Percentiles rank a stretch among this genome's conserved stretches.
These are phyloP conservation scores for Drosophila bifasciata DNA, from an alignment of 1,140 invertebrate genomes.

Conservation along the genomic window DNA sequence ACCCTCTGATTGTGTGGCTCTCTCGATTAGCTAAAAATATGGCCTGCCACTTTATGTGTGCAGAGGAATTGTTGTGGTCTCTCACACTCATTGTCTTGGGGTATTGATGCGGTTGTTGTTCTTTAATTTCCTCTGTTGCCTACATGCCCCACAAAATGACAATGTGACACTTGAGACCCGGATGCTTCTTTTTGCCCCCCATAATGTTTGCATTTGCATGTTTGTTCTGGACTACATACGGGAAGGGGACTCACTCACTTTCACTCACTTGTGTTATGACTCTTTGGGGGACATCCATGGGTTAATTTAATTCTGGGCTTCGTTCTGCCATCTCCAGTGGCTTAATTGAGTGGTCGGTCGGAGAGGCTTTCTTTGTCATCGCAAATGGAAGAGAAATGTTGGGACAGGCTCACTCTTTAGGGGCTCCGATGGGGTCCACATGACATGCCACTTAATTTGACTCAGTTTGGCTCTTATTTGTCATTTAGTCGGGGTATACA, in stretches of 20 bases:
- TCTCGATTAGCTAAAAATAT: constrained; percentile 40
- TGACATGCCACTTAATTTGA: constrained; percentile 46
- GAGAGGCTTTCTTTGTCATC: constrained; percentile 33
- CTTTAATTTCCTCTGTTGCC: constrained; percentile 59
- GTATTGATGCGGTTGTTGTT: constrained; percentile 74
- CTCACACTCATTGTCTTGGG: constrained; percentile 16
- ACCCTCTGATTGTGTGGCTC: constrained; percentile 1
- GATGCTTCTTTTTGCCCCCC: constrained; percentile 9
- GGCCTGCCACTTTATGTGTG: constrained; percentile 47
- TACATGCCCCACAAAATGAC: constrained; percentile 36
- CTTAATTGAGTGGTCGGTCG: constrained; percentile 71
- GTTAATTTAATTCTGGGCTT: constrained; percentile 77
- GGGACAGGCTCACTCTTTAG: constrained; percentile 16
- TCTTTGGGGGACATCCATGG: constrained; percentile 62
- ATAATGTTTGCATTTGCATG: constrained; percentile 67
- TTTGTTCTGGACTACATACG: constrained; percentile 47
- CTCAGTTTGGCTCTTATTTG: constrained; percentile 15
- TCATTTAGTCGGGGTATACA: constrained; percentile 42
- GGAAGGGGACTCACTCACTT: constrained; percentile 12
- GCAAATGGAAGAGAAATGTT: constrained; percentile 63
- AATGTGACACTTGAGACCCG: constrained; percentile 61
- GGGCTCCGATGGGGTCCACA: constrained; percentile 19
- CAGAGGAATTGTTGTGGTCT: constrained; percentile 30
- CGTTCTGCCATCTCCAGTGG: constrained; percentile 5
- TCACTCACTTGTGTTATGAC: constrained; percentile 54